Conservation (phyloP, 2,888 invertebrate genomes). For the Erebia palarica region DNA sequence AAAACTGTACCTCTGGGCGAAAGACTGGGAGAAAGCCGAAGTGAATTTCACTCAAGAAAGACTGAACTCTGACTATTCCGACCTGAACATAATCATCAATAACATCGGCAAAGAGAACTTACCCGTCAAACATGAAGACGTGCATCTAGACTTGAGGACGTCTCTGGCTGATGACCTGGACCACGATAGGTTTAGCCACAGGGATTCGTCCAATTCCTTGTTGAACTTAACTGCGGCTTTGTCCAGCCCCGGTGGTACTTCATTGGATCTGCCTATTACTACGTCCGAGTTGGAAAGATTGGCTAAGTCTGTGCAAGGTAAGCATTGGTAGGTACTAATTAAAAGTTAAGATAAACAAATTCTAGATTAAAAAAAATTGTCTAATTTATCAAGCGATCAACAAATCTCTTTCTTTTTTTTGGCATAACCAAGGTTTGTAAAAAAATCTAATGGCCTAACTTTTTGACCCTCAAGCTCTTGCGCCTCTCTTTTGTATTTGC, state of each 20-base stretch:
- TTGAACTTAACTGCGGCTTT: constrained; percentile 57
- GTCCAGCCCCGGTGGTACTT: constrained; percentile 64
- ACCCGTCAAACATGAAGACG: constrained; percentile 58
- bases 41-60: constrained; percentile 60
- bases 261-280: constrained; percentile 70
- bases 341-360: no score
- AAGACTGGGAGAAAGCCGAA: constrained; percentile 87
- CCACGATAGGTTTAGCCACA: constrained; percentile 47
- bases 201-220: constrained; percentile 46
- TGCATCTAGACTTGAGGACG: constrained; percentile 49
- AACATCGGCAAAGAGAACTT: constrained; percentile 67
- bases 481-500: no score
- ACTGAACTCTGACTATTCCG: constrained; percentile 70
- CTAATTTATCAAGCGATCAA: no score
- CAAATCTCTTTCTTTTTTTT: no score
- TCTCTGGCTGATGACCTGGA: constrained; percentile 42
- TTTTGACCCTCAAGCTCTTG: no score
- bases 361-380: no score
- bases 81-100: constrained; percentile 66
- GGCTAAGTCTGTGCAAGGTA: constrained; percentile 73
- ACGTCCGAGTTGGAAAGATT: constrained; percentile 69
- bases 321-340: not conserved
- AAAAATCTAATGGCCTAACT: no score
- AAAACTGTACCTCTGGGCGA: constrained; percentile 93
- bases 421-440: no score